phyloP scores from a whole-genome alignment of 2,113 vertebrate genomes.

The Amphiprion percula region DNA sequence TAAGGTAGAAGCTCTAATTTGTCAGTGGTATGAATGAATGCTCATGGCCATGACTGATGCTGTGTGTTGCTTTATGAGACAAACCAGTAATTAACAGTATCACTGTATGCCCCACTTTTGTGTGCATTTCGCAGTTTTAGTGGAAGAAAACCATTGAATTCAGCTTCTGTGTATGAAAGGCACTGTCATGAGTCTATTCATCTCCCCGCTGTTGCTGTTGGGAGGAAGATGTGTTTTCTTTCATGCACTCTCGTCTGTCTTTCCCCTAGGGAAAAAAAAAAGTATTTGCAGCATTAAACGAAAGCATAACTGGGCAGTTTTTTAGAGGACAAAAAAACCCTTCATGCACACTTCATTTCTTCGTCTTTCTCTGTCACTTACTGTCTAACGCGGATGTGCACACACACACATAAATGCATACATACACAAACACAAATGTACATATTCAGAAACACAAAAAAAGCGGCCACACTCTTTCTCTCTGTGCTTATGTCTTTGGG shows the following conservation, averaged over 20 bases:
- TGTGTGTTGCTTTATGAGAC: slow-evolving; percentile 56
- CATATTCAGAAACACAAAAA: slow-evolving; percentile 40
- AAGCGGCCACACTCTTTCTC: slow-evolving; percentile 71
- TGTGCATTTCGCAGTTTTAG: slow-evolving; percentile 65
- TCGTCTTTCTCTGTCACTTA: slow-evolving; percentile 40
- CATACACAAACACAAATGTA: slow-evolving; percentile 30
- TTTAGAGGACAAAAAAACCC: slow-evolving; percentile 52
- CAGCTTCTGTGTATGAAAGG: slow-evolving; percentile 55
- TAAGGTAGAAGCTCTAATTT: slow-evolving; percentile 68
- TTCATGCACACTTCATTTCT: slow-evolving; percentile 46
- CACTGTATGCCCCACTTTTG: slow-evolving; percentile 58
- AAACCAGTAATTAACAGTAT: slow-evolving; percentile 61
- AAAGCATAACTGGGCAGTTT: slow-evolving; percentile 62
- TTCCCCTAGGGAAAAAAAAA: slow-evolving; percentile 31
- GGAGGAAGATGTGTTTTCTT: slow-evolving; percentile 53
- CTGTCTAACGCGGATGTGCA: slow-evolving; percentile 18
- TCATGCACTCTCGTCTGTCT: slow-evolving; percentile 52
- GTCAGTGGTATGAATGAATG: slow-evolving; percentile 72
- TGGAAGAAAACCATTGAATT: slow-evolving; percentile 41
- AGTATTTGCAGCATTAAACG: slow-evolving; percentile 59
- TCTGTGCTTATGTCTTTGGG: slow-evolving; percentile 81
- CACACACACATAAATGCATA: slow-evolving; percentile 7
- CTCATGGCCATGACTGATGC: slow-evolving; percentile 68
- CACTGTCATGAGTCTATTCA: slow-evolving; percentile 57
- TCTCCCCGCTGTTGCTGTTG: slow-evolving; percentile 32